These are phyloP conservation scores for Rattus norvegicus DNA, from an alignment of 2,113 vertebrate species.

Conservation along the genomic window DNA sequence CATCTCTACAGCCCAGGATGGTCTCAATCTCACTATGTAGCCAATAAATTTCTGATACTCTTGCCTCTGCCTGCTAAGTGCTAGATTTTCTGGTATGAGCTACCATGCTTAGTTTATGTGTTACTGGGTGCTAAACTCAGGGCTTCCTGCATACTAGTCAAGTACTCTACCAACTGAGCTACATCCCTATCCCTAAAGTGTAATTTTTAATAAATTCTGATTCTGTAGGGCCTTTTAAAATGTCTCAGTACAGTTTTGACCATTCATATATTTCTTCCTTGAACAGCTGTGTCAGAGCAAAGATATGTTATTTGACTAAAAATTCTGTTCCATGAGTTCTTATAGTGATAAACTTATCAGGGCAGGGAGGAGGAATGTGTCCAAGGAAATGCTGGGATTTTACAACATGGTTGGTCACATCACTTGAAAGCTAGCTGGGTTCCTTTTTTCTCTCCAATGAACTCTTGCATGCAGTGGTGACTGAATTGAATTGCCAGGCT, in stretches of 20 bases:
- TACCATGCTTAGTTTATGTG: neutral
- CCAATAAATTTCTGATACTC: neutral
- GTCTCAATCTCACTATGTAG: neutral
- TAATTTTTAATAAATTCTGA: conserved; percentile 29
- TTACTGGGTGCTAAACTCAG: neutral
- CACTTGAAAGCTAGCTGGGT: neutral
- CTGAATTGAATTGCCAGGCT: neutral
- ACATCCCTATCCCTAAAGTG: neutral
- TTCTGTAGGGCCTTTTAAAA: neutral
- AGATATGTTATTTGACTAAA: neutral
- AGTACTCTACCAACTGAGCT: neutral
- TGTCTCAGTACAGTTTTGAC: neutral
- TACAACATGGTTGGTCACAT: neutral
- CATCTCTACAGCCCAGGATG: neutral
- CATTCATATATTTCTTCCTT: conserved; percentile 18
- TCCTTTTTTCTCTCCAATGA: conserved; percentile 26
- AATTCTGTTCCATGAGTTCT: neutral
- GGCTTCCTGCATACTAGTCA: neutral
- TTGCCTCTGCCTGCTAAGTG: neutral
- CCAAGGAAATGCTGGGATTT: conserved; percentile 3
- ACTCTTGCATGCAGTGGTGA: neutral
- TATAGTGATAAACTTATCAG: neutral
- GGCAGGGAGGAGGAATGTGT: neutral
- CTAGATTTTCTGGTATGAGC: neutral
- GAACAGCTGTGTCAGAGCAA: neutral